A percentile compares a stretch with the other conserved stretches of the same genome.
Evolutionary conservation across 1,140 invertebrate species (phyloP).

Genomic region (Phymorhynchus buccinoides): DNA sequence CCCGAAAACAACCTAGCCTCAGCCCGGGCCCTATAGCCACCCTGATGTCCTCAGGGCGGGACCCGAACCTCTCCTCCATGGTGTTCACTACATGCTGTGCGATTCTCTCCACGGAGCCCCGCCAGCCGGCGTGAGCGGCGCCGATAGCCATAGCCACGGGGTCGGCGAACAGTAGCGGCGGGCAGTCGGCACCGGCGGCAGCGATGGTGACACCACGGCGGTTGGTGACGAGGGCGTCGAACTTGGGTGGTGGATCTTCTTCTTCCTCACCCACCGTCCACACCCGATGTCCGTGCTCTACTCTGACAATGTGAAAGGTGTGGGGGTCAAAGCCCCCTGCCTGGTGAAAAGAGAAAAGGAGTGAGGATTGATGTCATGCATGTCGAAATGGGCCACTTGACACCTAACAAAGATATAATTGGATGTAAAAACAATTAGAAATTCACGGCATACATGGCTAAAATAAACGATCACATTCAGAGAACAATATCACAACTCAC

Average conservation of each 20-base stretch:
- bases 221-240: constrained; percentile 53
- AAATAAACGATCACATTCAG: too few species aligned
- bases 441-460: too few species aligned
- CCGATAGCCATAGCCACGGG: constrained; percentile 47
- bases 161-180: constrained; percentile 56
- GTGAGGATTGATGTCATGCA: too few species aligned
- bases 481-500: too few species aligned
- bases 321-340: constrained; percentile 43
- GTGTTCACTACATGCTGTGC: constrained; percentile 44
- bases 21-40: constrained; percentile 54
- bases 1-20: constrained; percentile 43
- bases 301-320: constrained; percentile 39
- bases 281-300: constrained; percentile 52
- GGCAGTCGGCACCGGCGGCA: constrained; percentile 59
- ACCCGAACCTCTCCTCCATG: constrained; percentile 44
- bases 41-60: constrained; percentile 44
- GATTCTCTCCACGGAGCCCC: constrained; percentile 48
- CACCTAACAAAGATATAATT: too few species aligned
- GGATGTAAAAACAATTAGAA: too few species aligned
- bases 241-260: constrained; percentile 39
- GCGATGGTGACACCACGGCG: constrained; percentile 45
- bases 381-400: too few species aligned
- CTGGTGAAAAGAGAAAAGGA: too few species aligned
- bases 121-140: constrained; percentile 57
- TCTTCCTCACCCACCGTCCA: constrained; percentile 43